Evolutionary conservation across 2,797 vertebrate species (phyloP), one percentile per base, ranked within the genome.

Genomic region (Diceros bicornis): DNA sequence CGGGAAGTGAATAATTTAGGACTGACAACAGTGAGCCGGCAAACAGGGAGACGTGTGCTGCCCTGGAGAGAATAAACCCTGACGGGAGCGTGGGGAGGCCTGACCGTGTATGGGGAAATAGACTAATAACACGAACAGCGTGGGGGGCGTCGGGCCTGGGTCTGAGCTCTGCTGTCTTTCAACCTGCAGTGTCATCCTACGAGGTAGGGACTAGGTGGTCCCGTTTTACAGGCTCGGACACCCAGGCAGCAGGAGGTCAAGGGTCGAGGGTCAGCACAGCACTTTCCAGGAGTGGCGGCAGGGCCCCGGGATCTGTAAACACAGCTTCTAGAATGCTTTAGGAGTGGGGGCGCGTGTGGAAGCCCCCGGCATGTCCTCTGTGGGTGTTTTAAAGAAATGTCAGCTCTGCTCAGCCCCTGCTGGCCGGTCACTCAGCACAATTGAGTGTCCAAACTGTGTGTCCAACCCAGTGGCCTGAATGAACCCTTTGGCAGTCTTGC

Each of bases 1-100:
- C 6, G 8, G 77, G 61, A 87, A 77, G 89, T 4, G 52, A 69
- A 9, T 27, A 0, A 25, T 57, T 37, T 8, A 25, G 86, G 50
- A 8, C 7, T 41, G 81, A 71, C 50, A 13, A 59, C 7, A 0
- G 29, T 3, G 11, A 41, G 90, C 66, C 25, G 0, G 20, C n/a
- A 2, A 18, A 8, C 2, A 14, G 91, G 64, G 68, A n/a, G 68
- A 72, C 3, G 2, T 1, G 4, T 0, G 0, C 71, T 18, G 7
- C 41, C 1, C 5, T 1, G 4, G 68, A 64, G 57, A 4, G 20
- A 0, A n/a, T 18, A 10, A 20, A 32, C 52, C 79, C 81, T 0
- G 37, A 32, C 1, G 2, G 44, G 27, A 2, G 11, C 0, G 5
- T 1, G 7, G 44, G 29, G 52, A 11, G 68, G 23, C 11, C 18